Conservation (phyloP, 1,140 invertebrate species). For the Copidosoma floridanum region DNA sequence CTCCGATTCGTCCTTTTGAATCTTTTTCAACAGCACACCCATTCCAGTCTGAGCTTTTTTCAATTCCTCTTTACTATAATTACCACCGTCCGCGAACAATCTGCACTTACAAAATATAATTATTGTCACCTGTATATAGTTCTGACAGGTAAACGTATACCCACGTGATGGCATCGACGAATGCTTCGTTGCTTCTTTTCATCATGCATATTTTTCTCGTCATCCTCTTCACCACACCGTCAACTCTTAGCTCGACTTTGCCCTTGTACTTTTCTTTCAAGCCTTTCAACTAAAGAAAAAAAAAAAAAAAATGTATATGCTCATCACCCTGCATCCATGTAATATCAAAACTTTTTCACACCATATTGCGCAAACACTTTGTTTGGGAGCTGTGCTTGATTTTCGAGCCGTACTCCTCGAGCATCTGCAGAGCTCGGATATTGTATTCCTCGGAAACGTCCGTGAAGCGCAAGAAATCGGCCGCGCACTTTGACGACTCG, state of each 20-base stretch:
- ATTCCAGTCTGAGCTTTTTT: conserved; percentile 10
- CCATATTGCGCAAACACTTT: conserved; percentile 16
- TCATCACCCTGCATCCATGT: too few species aligned
- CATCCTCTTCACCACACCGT: neutral
- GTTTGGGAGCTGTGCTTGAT: conserved; percentile 1
- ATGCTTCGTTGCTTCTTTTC: neutral
- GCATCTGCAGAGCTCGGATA: neutral
- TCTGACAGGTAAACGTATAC: too few species aligned
- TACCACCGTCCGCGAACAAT: conserved; percentile 25
- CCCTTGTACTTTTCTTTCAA: conserved; percentile 1
- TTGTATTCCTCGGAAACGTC: conserved; percentile 2
- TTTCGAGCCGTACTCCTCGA: neutral
- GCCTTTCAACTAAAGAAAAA: conserved; percentile 8
- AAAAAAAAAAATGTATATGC: neutral
- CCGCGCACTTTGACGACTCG: neutral
- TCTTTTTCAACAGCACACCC: neutral
- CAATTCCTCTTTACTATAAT: conserved; percentile 19
- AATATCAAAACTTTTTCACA: neutral
- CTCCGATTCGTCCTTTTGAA: conserved; percentile 8
- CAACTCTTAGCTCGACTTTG: neutral
- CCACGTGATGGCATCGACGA: neutral
- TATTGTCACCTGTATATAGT: too few species aligned
- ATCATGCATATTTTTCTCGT: neutral
- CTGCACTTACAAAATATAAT: conserved; percentile 7
- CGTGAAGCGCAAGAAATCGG: neutral